These are phyloP conservation scores for Caenorhabditis tropicalis DNA, from an alignment of 1,140 invertebrate genomes.

Conservation along the genomic window DNA sequence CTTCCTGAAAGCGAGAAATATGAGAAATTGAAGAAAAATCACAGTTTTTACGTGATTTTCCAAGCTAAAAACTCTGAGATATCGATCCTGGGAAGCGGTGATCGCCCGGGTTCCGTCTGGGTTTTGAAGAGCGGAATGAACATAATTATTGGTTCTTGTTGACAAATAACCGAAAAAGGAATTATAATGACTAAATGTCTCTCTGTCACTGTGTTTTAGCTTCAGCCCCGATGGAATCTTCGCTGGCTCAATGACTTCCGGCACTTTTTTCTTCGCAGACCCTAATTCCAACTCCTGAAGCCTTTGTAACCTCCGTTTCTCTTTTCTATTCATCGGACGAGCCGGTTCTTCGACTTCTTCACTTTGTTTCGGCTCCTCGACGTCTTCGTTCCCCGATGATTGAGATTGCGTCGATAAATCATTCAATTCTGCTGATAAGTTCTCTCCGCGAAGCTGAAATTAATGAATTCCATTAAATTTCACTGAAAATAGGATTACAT, in stretches of 20 bases:
- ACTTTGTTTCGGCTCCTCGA: neutral
- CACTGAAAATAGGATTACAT: neutral
- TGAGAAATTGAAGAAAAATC: too few species aligned
- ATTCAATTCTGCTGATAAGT: neutral
- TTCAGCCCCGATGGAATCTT: neutral
- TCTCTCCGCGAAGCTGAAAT: constrained; percentile 23
- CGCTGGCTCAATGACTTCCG: neutral
- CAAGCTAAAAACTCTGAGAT: neutral
- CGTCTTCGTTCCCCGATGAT: neutral
- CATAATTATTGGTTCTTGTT: neutral
- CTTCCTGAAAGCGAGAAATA: neutral
- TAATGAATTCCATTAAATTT: neutral
- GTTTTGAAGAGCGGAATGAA: neutral
- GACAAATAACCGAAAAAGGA: neutral
- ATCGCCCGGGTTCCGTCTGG: neutral
- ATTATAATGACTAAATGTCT: neutral
- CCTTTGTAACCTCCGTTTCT: neutral
- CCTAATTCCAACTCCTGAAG: neutral
- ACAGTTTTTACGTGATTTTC: neutral
- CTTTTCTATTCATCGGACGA: constrained; percentile 6
- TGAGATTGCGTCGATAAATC: neutral
- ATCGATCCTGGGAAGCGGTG: neutral
- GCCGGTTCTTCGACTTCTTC: neutral
- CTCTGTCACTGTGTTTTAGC: neutral
- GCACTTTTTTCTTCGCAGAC: neutral